These are phyloP conservation scores for Gallinago paraguaiae DNA, from an alignment of 2,113 vertebrate species.

Conservation along the genomic window DNA sequence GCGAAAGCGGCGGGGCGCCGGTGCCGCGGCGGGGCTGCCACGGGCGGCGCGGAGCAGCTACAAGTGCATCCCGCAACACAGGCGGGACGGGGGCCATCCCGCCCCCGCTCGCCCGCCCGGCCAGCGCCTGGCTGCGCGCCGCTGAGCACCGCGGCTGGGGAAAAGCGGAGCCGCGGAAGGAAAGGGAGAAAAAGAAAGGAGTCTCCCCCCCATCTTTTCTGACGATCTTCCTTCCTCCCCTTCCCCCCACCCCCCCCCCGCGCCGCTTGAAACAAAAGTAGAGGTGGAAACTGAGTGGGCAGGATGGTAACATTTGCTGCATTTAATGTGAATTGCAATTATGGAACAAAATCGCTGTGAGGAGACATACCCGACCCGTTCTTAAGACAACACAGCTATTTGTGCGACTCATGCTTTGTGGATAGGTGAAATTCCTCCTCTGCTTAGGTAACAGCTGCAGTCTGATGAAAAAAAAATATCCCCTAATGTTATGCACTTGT, in stretches of 20 bases:
- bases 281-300: constrained; percentile 61
- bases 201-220: not conserved
- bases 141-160: not conserved
- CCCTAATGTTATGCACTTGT: constrained; percentile 6
- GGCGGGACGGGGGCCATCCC: not conserved
- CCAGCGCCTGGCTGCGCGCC: not conserved
- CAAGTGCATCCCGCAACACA: constrained; percentile 1
- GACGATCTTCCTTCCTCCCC: not conserved
- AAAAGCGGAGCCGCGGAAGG: not conserved
- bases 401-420: not conserved
- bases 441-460: constrained; percentile 66
- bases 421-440: constrained; percentile 48
- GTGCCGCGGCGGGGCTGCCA: not conserved
- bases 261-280: constrained; percentile 52
- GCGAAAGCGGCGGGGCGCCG: not conserved
- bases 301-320: constrained; percentile 47
- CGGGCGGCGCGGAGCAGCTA: not conserved
- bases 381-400: constrained; percentile 27
- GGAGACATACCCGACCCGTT: not conserved
- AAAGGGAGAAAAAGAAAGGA: not conserved
- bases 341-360: constrained; percentile 43
- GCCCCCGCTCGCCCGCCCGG: not conserved
- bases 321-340: constrained; percentile 55
- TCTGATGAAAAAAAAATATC: not conserved
- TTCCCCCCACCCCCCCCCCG: not conserved